A percentile compares a stretch with the other conserved stretches of the same genome.
phyloP scores from a whole-genome alignment of 1,140 invertebrate genomes.

The Bombus difficillimus region DNA sequence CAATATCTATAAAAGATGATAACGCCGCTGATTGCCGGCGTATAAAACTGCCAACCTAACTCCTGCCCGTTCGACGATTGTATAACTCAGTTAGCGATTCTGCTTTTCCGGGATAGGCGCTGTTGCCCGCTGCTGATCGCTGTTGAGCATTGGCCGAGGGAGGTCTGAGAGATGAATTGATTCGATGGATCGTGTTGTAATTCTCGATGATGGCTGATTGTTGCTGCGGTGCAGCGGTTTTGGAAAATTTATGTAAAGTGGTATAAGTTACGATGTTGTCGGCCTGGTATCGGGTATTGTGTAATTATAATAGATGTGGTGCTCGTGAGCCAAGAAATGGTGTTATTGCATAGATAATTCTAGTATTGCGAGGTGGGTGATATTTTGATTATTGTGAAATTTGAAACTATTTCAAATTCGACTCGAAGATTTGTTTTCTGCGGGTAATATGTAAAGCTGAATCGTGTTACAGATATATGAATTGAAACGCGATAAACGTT shows the following conservation, averaged over 20 bases:
- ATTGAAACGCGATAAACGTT: background rate
- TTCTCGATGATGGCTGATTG: background rate
- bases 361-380: background rate
- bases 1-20: conserved; percentile 49
- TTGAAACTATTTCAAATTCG: background rate
- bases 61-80: background rate
- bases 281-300: background rate
- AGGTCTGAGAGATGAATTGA: background rate
- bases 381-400: background rate
- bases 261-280: background rate
- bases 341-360: background rate
- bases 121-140: background rate
- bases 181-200: conserved; percentile 12
- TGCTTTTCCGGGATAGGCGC: background rate
- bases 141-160: background rate
- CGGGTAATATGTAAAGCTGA: background rate
- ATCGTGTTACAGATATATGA: background rate
- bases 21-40: conserved; percentile 28
- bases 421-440: background rate
- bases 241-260: conserved; percentile 2
- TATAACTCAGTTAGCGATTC: conserved; percentile 32
- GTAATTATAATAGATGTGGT: background rate
- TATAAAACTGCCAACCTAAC: conserved; percentile 34
- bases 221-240: background rate
- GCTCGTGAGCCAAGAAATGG: background rate